These are phyloP conservation scores for Leptopilina boulardi DNA, from an alignment of 1,140 invertebrate genomes.

Conservation along the genomic window DNA sequence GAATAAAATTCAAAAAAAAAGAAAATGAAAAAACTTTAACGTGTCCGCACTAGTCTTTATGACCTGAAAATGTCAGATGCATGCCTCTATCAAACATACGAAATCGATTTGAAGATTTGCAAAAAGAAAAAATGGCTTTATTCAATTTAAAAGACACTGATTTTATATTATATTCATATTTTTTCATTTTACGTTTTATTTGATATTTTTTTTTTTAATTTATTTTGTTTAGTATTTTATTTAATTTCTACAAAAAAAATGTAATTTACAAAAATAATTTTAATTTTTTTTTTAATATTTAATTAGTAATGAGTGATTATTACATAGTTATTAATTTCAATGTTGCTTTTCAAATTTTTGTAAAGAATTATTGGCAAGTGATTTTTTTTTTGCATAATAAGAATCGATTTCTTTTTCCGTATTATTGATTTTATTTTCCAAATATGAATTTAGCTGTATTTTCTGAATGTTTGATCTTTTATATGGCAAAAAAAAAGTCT, in stretches of 20 bases:
- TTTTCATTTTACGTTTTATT: neutral
- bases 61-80: conserved; percentile 7
- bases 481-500: neutral
- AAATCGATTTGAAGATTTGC: conserved; percentile 1
- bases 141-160: neutral
- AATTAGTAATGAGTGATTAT: no score
- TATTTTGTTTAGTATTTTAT: no score
- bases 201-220: no score
- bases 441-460: no score
- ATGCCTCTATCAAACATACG: neutral
- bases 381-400: neutral
- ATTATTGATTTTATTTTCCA: no score
- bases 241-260: no score
- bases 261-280: no score
- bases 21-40: neutral
- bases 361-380: no score
- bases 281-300: no score
- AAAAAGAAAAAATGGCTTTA: neutral
- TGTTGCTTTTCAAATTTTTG: no score
- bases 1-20: neutral
- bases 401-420: no score
- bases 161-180: neutral
- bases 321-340: no score
- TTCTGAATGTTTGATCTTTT: neutral
- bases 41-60: conserved; percentile 5